A percentile compares a stretch with the other conserved stretches of the same genome.
phyloP scores from a whole-genome alignment of 2,888 invertebrate species.

The Pogonocherus hispidulus region DNA sequence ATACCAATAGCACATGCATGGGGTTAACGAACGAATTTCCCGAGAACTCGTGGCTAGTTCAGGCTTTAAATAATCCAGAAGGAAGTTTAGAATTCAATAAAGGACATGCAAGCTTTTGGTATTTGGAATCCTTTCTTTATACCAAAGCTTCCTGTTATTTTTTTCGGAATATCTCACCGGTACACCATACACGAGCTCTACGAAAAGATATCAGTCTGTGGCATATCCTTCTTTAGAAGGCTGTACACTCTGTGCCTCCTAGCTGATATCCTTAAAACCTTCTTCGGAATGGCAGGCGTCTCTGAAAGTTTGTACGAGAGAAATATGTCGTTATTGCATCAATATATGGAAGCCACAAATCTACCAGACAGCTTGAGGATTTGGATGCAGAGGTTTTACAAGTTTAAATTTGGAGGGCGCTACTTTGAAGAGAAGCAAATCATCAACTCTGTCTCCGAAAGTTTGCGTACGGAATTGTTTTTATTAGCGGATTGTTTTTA shows the following conservation, averaged over 20 bases:
- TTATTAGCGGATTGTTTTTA: slow-evolving; percentile 69
- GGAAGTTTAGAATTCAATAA: neutral
- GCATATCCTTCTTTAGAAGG: slow-evolving; percentile 52
- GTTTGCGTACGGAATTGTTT: slow-evolving; percentile 66
- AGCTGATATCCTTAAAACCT: slow-evolving; percentile 54
- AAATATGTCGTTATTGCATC: slow-evolving; percentile 69
- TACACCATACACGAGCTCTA: slow-evolving; percentile 36
- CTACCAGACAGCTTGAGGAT: slow-evolving; percentile 68
- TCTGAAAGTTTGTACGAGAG: slow-evolving; percentile 67
- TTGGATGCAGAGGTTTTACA: slow-evolving; percentile 70
- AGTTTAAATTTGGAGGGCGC: slow-evolving; percentile 70
- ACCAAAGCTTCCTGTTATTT: slow-evolving; percentile 54
- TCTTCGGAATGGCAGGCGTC: slow-evolving; percentile 57
- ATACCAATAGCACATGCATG: too few relatives aligned
- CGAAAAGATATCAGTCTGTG: slow-evolving; percentile 50
- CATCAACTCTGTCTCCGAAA: slow-evolving; percentile 61
- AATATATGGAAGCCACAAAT: slow-evolving; percentile 71
- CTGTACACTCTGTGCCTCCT: slow-evolving; percentile 55
- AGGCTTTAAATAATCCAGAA: neutral
- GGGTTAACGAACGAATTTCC: neutral
- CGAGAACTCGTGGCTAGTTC: neutral
- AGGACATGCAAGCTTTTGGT: neutral
- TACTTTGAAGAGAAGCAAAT: slow-evolving; percentile 70
- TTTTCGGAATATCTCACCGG: slow-evolving; percentile 54
- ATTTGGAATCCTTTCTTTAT: neutral